Evolutionary conservation across 2,797 vertebrate genomes (phyloP), one percentile per base, ranked within the genome.

Genomic region (Manis crassicaudata): DNA sequence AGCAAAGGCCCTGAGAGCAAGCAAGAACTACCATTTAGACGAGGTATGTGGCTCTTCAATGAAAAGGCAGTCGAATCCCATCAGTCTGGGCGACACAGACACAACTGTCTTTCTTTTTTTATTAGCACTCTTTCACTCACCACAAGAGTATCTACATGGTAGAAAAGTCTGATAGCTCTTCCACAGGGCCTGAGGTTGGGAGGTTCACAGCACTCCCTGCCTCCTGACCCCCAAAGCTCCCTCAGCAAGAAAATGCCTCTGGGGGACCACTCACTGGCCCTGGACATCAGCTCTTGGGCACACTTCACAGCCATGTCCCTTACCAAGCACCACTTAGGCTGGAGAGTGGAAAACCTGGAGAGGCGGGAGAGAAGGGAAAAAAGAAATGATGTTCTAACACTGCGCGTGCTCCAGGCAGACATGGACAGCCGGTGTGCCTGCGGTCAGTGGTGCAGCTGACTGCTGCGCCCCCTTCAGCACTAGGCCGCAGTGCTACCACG

Each of bases 251-350:
- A 68, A 79, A n/a, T 16, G 25, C 72, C 1, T 3, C 21, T 6
- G 2, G n/a, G 17, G 20, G 58, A 17, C 35, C 4, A 12, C 60
- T 10, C 16, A 14, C 76, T 43, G 10, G 14, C 72, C 58, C 46
- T 90, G 14, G 35, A 5, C 77, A 56, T 17, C 40, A 40, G 75
- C 92, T 73, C 1, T 85, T n/a, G 85, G 21, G 2, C 93, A 65
- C 1, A 21, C 91, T 96, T 91, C 77, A 43, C 0, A 52, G 92
- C 32, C 86, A n/a, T 35, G 92, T 75, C 52, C 25, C 75, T 86
- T 46, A 94, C 80, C 97, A 94, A 92, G 85, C 68, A 90, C 0
- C 92, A 95, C 82, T 96, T 27, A 93, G 27, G 37, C 46, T 79
- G 4, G 1, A 52, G 46, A 4, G 63, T 0, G 0, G 29, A 0